A percentile compares a stretch with the other conserved stretches of the same genome.
Conservation (phyloP, 2,888 invertebrate genomes). For the Brachylomia viminalis region DNA sequence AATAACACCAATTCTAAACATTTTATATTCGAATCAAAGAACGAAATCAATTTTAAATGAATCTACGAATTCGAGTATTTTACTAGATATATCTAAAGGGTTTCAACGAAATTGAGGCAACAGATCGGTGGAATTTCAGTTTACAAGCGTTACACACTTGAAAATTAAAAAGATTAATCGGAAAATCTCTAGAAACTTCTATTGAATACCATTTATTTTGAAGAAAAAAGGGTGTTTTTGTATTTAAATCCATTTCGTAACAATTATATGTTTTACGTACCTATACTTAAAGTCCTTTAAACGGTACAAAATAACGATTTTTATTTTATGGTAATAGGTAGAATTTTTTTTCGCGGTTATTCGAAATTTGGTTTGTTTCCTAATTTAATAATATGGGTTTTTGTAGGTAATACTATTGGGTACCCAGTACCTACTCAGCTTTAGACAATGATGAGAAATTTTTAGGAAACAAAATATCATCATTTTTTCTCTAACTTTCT, state of each 20-base stretch:
- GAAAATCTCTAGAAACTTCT: constrained; percentile 28
- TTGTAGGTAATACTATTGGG: background rate
- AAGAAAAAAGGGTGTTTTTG: background rate
- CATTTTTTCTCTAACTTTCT: background rate
- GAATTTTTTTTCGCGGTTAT: constrained; percentile 14
- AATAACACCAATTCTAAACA: constrained; percentile 9
- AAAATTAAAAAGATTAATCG: constrained; percentile 22
- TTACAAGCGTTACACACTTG: constrained; percentile 27
- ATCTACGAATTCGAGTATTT: constrained; percentile 52
- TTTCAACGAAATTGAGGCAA: constrained; percentile 32
- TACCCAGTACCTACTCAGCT: background rate
- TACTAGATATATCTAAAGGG: constrained; percentile 35
- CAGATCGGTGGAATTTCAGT: constrained; percentile 19
- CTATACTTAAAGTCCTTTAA: background rate
- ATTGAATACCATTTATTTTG: constrained; percentile 25
- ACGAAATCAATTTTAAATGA: constrained; percentile 26
- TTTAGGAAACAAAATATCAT: background rate
- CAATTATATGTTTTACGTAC: background rate
- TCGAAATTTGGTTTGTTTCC: constrained; percentile 21
- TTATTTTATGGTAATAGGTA: constrained; percentile 1
- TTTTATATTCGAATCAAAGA: constrained; percentile 21
- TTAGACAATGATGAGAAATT: background rate
- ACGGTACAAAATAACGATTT: constrained; percentile 18
- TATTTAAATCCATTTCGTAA: background rate
- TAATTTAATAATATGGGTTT: constrained; percentile 5